Conservation (phyloP, 1,140 invertebrate species). For the Magallana angulata region DNA sequence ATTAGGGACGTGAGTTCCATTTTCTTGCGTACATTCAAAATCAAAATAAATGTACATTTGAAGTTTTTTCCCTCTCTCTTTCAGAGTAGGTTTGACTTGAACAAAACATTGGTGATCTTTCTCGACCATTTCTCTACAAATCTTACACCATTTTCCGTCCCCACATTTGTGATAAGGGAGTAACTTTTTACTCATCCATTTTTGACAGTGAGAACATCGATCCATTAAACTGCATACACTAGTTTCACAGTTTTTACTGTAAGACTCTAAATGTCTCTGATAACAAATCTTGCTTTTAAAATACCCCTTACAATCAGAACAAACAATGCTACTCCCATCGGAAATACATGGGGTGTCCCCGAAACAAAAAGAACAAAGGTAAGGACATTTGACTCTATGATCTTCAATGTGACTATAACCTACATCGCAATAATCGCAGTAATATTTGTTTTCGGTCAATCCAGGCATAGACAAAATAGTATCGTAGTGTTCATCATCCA, state of each 20-base stretch:
- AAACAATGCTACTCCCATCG: no score
- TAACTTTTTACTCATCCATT: background rate
- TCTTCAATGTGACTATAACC: background rate
- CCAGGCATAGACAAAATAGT: background rate
- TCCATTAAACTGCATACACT: background rate
- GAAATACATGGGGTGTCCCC: no score
- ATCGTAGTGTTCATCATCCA: background rate
- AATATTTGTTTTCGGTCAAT: background rate
- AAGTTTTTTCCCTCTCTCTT: background rate
- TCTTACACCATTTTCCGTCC: background rate
- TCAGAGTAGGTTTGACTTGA: background rate
- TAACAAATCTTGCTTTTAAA: no score
- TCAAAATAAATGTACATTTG: background rate
- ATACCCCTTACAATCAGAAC: no score
- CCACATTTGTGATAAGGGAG: background rate
- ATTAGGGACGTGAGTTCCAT: background rate
- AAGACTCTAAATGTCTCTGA: no score
- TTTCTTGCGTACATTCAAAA: background rate
- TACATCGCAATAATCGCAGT: background rate
- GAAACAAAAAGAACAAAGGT: no score
- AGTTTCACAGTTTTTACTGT: no score
- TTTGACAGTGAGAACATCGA: background rate
- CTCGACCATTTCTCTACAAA: background rate
- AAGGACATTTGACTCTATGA: no score
- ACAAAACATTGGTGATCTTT: background rate